A percentile compares a stretch with the other conserved stretches of the same genome.
phyloP scores from a whole-genome alignment of 2,888 invertebrate species.

The Acronicta psi region DNA sequence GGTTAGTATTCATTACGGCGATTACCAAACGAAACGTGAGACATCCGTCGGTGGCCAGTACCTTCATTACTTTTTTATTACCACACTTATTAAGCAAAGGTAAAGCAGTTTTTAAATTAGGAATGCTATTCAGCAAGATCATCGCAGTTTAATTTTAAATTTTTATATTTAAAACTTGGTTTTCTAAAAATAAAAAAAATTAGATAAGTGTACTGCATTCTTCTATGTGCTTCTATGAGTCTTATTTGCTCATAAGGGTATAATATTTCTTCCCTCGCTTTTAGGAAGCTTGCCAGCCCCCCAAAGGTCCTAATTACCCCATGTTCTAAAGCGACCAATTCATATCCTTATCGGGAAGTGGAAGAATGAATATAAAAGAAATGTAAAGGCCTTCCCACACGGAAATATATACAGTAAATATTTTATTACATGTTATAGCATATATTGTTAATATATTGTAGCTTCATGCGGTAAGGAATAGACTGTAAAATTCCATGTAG shows the following conservation, averaged over 20 bases:
- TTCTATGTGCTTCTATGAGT: no score
- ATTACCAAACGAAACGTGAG: slow-evolving; percentile 43
- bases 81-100: slow-evolving; percentile 25
- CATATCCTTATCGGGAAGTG: slow-evolving; percentile 17
- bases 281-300: slow-evolving; percentile 18
- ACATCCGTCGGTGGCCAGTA: slow-evolving; percentile 32
- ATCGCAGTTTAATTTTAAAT: no score
- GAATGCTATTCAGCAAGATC: not conserved
- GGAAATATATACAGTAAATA: not conserved
- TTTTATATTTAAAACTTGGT: no score
- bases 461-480: no score
- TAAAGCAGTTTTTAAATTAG: slow-evolving; percentile 4
- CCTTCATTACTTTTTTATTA: slow-evolving; percentile 27
- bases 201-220: no score
- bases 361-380: slow-evolving; percentile 16
- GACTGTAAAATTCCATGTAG: no score
- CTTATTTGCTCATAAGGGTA: not conserved
- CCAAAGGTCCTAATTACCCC: slow-evolving; percentile 17
- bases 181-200: no score
- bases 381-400: not conserved
- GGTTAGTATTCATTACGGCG: slow-evolving; percentile 53
- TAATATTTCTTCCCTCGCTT: slow-evolving; percentile 3
- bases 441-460: no score
- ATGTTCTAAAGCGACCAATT: slow-evolving; percentile 1
- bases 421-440: no score